A percentile compares a stretch with the other conserved stretches of the same genome.
phyloP scores from a whole-genome alignment of 53 echinoderm and acorn worm species.

The Echinarachnius parma region DNA sequence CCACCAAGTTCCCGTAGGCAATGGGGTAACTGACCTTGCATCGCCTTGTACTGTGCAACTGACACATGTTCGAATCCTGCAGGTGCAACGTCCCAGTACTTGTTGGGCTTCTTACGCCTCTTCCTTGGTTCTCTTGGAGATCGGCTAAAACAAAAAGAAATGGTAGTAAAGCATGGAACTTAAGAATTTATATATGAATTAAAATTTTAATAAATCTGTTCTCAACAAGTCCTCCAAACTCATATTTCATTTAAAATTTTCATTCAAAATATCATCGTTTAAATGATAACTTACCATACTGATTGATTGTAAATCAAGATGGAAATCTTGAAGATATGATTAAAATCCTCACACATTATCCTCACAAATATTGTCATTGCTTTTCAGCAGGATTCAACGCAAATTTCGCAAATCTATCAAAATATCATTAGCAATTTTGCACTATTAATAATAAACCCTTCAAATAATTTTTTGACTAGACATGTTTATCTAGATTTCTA shows the following conservation, averaged over 20 bases:
- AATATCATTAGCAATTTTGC: background rate
- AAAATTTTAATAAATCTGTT: background rate
- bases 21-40: slow-evolving; percentile 59
- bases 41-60: slow-evolving; percentile 84
- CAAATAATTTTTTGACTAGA: too few species aligned
- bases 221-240: background rate
- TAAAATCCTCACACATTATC: background rate
- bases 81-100: slow-evolving; percentile 97
- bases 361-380: background rate
- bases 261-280: too few species aligned
- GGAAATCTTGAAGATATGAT: background rate
- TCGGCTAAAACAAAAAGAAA: slow-evolving; percentile 44
- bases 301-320: too few species aligned
- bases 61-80: slow-evolving; percentile 91
- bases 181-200: background rate
- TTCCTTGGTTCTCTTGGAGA: slow-evolving; percentile 56
- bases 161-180: too few species aligned
- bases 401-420: background rate
- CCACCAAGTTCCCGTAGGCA: background rate
- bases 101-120: slow-evolving; percentile 73
- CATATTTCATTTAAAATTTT: too few species aligned
- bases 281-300: too few species aligned
- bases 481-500: too few species aligned
- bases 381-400: background rate
- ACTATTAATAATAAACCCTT: too few species aligned